A percentile compares a stretch with the other conserved stretches of the same genome.
These are phyloP conservation scores for Neomorphus geoffroyi DNA, from an alignment of 2,797 vertebrate genomes.

Conservation along the genomic window DNA sequence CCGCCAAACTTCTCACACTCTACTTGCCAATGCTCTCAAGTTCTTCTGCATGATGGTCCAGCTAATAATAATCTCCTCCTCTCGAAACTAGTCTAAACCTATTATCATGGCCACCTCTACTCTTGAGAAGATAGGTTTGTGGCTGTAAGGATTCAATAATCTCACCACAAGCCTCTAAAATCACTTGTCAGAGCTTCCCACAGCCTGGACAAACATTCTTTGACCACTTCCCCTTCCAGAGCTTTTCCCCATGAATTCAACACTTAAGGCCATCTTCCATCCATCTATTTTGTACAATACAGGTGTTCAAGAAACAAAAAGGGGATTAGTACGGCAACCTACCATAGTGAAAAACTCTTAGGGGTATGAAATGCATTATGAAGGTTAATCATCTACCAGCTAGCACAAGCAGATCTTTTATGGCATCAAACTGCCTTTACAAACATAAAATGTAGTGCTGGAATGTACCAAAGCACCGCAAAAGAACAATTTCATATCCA, in stretches of 20 bases:
- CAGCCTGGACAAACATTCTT: not conserved
- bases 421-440: not conserved
- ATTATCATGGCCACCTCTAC: not conserved
- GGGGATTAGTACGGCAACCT: not conserved
- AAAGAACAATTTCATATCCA: conserved; percentile 10
- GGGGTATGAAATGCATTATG: not conserved
- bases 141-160: not conserved
- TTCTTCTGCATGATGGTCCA: not conserved
- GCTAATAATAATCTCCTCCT: not conserved
- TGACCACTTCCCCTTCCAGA: not conserved
- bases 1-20: accelerated
- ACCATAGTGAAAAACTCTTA: not conserved
- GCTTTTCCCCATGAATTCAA: not conserved
- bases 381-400: conserved; percentile 6
- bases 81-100: not conserved
- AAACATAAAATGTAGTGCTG: conserved; percentile 10
- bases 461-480: conserved; percentile 13
- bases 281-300: not conserved
- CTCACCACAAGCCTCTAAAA: not conserved
- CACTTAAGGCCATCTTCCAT: not conserved
- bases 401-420: not conserved
- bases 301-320: not conserved
- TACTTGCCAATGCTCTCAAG: not conserved
- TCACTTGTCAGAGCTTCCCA: not conserved
- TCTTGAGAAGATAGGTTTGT: not conserved